Percentiles rank a stretch among this genome's conserved stretches.
phyloP scores from a whole-genome alignment of 1,140 invertebrate species.

The Drosophila pruinosa region DNA sequence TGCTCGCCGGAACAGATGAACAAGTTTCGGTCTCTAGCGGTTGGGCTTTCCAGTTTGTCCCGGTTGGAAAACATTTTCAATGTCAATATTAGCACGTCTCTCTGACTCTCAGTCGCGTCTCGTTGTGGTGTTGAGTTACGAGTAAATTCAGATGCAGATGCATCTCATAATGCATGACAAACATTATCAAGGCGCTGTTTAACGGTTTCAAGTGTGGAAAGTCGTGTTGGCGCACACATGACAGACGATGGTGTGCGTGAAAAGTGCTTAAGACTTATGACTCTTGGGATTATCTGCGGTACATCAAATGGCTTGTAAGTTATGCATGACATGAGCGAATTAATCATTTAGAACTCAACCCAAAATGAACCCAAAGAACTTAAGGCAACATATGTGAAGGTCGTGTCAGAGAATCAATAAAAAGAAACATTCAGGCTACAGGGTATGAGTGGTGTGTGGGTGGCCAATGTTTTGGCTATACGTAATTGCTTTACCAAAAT shows the following conservation, averaged over 20 bases:
- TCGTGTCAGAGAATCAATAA: constrained; percentile 55
- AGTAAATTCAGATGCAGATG: constrained; percentile 27
- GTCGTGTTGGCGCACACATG: constrained; percentile 6
- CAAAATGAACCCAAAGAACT: not conserved
- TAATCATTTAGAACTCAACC: constrained; percentile 28
- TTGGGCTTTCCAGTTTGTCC: constrained; percentile 22
- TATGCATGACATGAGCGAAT: constrained; percentile 30
- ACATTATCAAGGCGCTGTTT: constrained; percentile 16
- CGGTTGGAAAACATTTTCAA: constrained; percentile 54
- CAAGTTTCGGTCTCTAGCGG: constrained; percentile 18
- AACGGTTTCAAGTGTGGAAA: constrained; percentile 29
- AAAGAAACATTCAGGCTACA: constrained; percentile 42
- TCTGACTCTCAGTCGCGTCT: not conserved
- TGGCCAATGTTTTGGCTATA: constrained; percentile 19
- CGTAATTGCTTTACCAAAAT: constrained; percentile 57
- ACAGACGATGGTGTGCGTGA: constrained; percentile 8
- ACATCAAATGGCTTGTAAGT: constrained; percentile 26
- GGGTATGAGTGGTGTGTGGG: constrained; percentile 3
- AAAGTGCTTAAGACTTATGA: constrained; percentile 40
- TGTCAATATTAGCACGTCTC: constrained; percentile 72
- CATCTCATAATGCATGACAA: constrained; percentile 17
- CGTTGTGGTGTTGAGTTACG: not conserved
- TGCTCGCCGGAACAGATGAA: constrained; percentile 38
- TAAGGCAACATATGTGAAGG: constrained; percentile 39
- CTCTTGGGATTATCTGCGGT: constrained; percentile 18